Evolutionary conservation across 2,888 invertebrate species (phyloP).

Genomic region (Eulithis prunata): DNA sequence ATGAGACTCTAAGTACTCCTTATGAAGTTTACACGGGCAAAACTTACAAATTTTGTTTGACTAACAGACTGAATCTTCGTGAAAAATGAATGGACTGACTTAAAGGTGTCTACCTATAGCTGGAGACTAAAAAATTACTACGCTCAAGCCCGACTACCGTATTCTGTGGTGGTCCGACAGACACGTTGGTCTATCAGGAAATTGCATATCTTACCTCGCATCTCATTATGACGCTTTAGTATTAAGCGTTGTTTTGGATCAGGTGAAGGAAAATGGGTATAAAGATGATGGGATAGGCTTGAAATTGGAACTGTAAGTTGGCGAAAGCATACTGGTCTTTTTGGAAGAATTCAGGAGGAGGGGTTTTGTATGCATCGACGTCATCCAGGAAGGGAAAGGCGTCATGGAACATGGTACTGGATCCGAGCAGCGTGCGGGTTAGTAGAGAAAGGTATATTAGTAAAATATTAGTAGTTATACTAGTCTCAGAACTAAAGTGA

Average conservation of each 20-base stretch:
- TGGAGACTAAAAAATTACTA: no score
- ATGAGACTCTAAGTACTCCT: no score
- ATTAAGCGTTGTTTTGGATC: constrained; percentile 10
- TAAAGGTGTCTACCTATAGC: no score
- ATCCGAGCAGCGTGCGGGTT: constrained; percentile 66
- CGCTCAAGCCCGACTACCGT: no score
- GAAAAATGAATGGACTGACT: no score
- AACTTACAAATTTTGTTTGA: no score
- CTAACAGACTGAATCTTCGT: no score
- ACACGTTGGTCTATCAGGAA: no score
- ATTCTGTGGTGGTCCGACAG: no score
- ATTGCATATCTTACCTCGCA: constrained; percentile 2
- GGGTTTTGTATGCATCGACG: constrained; percentile 64
- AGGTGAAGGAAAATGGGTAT: constrained; percentile 26
- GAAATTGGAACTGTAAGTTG: neutral
- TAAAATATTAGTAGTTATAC: no score
- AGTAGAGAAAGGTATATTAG: constrained; percentile 39
- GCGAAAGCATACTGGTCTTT: constrained; percentile 37
- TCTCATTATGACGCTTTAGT: constrained; percentile 5
- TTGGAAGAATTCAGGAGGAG: constrained; percentile 62
- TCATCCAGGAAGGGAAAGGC: constrained; percentile 73
- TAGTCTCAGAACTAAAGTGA: no score
- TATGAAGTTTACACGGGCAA: no score
- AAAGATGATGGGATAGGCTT: constrained; percentile 17
- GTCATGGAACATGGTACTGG: constrained; percentile 68